Percentiles rank a stretch among this genome's conserved stretches.
Evolutionary conservation across 2,888 invertebrate species (phyloP).

Genomic region (Plebejus argus): DNA sequence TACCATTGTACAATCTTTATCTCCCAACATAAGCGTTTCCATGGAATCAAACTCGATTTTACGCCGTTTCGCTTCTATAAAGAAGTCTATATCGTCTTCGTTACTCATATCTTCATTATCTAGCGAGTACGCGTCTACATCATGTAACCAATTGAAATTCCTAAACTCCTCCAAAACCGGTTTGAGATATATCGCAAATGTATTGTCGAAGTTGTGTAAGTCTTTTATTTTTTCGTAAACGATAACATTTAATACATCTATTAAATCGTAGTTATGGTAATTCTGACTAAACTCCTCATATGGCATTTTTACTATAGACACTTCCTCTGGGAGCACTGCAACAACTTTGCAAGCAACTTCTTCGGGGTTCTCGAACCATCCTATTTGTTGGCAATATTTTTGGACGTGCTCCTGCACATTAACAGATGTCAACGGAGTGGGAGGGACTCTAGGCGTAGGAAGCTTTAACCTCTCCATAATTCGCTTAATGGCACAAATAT

Average conservation of each 20-base stretch:
- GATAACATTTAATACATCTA: conserved; percentile 78
- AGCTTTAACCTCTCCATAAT: conserved; percentile 80
- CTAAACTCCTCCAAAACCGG: conserved; percentile 76
- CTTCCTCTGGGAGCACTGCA: conserved; percentile 62
- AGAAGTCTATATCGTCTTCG: conserved; percentile 64
- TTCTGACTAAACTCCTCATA: conserved; percentile 60
- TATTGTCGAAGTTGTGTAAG: conserved; percentile 66
- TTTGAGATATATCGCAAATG: conserved; percentile 81
- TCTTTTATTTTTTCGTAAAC: conserved; percentile 77
- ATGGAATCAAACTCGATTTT: conserved; percentile 63
- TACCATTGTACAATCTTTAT: conserved; percentile 63
- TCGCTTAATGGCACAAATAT: conserved; percentile 71
- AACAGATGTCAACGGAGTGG: conserved; percentile 65
- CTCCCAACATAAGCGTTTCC: conserved; percentile 68
- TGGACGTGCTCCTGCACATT: conserved; percentile 72
- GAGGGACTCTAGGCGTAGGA: conserved; percentile 66
- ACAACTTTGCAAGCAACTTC: conserved; percentile 76
- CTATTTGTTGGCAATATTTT: conserved; percentile 74
- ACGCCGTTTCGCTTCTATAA: conserved; percentile 66
- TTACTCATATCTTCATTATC: conserved; percentile 65
- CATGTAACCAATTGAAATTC: conserved; percentile 82
- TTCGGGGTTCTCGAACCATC: conserved; percentile 71
- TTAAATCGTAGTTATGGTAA: conserved; percentile 73
- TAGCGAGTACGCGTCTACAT: conserved; percentile 54
- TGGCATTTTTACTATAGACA: conserved; percentile 63